phyloP scores from a whole-genome alignment of 2,888 invertebrate genomes.

The Nomada lathburiana region DNA sequence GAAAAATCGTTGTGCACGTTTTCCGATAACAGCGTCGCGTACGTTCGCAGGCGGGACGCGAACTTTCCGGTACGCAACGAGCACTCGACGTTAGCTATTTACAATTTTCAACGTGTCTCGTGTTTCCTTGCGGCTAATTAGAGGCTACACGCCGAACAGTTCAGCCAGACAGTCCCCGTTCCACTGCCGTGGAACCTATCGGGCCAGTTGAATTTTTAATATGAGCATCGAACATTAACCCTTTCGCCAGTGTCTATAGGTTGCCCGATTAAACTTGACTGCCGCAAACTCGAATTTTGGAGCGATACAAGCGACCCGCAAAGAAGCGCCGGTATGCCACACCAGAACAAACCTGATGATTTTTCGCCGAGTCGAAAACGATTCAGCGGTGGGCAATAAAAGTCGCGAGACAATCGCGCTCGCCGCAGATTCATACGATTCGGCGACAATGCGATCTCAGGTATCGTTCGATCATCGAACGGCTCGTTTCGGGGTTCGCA shows the following conservation, averaged over 20 bases:
- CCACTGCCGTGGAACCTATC: background rate
- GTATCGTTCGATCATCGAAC: background rate
- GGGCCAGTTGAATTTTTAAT: background rate
- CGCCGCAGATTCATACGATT: conserved; percentile 14
- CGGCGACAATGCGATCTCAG: background rate
- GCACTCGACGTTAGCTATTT: background rate
- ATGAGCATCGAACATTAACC: background rate
- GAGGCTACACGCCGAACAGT: too few species aligned
- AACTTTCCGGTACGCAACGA: background rate
- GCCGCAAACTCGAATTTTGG: too few species aligned
- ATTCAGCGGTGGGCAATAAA: background rate
- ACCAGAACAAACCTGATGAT: background rate
- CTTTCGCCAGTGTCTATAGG: background rate
- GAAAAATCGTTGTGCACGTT: background rate
- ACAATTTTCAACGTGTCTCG: background rate
- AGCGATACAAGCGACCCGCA: background rate
- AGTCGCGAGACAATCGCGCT: background rate
- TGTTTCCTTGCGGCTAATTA: background rate
- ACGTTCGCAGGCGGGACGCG: background rate
- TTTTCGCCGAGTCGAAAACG: background rate
- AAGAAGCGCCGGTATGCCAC: background rate
- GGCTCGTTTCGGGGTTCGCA: too few species aligned
- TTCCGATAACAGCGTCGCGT: background rate
- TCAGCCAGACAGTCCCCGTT: too few species aligned
- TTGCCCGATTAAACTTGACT: background rate